These are phyloP conservation scores for Dreissena polymorpha DNA, from an alignment of 1,140 invertebrate species.

Conservation along the genomic window DNA sequence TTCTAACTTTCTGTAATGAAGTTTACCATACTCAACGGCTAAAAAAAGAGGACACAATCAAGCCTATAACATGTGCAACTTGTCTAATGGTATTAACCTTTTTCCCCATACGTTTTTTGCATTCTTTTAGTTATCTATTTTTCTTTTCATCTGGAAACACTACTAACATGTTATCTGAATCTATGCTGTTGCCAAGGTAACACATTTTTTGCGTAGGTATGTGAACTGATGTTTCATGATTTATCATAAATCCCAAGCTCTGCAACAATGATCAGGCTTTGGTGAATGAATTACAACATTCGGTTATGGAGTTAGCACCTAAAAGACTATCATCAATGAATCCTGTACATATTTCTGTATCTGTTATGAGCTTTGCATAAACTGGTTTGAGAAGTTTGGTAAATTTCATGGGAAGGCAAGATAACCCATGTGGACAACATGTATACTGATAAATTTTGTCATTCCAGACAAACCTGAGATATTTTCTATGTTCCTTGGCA, in stretches of 20 bases:
- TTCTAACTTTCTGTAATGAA: conserved; percentile 49
- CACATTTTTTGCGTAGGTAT: neutral
- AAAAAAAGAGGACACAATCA: conserved; percentile 31
- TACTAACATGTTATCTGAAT: conserved; percentile 51
- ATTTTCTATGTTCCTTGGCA: no score
- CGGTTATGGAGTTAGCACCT: conserved; percentile 24
- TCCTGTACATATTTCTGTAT: conserved; percentile 34
- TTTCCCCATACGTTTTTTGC: conserved; percentile 6
- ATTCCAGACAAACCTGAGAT: no score
- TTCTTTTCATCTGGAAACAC: conserved; percentile 17
- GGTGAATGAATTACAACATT: conserved; percentile 50
- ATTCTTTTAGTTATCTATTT: conserved; percentile 10
- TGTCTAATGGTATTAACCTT: neutral
- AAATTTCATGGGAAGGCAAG: conserved; percentile 37
- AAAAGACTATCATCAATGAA: conserved; percentile 60
- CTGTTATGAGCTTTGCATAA: conserved; percentile 42
- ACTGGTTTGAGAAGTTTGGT: conserved; percentile 51
- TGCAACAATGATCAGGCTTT: conserved; percentile 25
- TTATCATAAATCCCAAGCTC: conserved; percentile 53
- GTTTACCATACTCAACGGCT: conserved; percentile 34
- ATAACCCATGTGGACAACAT: no score
- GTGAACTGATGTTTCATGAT: conserved; percentile 48
- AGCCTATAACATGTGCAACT: conserved; percentile 25
- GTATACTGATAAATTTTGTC: no score
- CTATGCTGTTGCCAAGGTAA: conserved; percentile 41